A percentile compares a stretch with the other conserved stretches of the same genome.
These are phyloP conservation scores for Eurytoma californica DNA, from an alignment of 2,888 invertebrate genomes.

Conservation along the genomic window DNA sequence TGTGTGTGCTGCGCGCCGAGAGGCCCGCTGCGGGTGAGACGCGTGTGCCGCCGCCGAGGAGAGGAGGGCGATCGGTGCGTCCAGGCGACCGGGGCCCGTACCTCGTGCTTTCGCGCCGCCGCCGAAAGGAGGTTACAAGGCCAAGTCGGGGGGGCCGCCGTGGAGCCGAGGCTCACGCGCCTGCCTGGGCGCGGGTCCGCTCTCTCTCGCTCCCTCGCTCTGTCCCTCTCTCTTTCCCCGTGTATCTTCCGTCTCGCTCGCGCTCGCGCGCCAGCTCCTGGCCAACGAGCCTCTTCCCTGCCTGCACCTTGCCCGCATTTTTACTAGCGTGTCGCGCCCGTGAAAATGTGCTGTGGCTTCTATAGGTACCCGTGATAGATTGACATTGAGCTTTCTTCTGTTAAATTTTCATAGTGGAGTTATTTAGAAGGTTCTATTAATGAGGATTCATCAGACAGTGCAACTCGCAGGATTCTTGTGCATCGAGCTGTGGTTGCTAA, in stretches of 20 bases:
- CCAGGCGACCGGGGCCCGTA: no score
- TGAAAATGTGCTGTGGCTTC: neutral
- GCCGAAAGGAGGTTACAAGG: no score
- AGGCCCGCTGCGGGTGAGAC: neutral
- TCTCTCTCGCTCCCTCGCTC: constrained; percentile 5
- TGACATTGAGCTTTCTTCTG: neutral
- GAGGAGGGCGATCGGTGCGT: no score
- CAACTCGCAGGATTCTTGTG: neutral
- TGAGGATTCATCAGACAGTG: neutral
- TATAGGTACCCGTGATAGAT: neutral
- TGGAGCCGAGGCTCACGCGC: neutral
- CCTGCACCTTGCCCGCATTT: neutral
- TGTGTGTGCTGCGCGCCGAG: neutral
- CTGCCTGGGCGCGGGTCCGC: constrained; percentile 66
- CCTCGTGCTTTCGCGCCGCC: no score
- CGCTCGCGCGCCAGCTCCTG: neutral
- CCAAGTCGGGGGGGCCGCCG: no score
- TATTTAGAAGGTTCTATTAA: neutral
- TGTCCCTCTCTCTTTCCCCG: neutral
- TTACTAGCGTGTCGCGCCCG: no score
- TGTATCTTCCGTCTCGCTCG: constrained; percentile 58
- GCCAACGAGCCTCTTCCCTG: neutral
- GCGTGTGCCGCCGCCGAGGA: no score
- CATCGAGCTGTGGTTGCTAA: neutral
- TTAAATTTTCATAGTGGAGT: neutral